Percentiles rank a stretch among this genome's conserved stretches.
Evolutionary conservation across 2,797 vertebrate species (phyloP).

Genomic region (Yasuhikotakia modesta): DNA sequence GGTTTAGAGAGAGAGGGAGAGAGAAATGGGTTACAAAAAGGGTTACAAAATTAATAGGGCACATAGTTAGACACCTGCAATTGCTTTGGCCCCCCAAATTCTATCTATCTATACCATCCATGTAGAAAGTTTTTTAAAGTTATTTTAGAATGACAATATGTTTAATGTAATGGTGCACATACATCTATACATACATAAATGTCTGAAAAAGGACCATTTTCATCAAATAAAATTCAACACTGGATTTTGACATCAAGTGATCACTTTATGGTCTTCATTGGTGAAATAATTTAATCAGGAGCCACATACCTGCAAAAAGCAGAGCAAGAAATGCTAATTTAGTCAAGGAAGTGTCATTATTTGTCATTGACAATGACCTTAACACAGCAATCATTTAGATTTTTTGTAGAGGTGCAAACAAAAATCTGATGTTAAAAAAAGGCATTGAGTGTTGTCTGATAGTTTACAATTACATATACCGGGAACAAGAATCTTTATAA

Average conservation of each 20-base stretch:
- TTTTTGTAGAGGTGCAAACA: background rate
- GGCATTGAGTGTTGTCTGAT: background rate
- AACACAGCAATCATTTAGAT: background rate
- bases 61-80: too few species aligned
- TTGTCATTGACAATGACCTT: background rate
- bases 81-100: too few species aligned
- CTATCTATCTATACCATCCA: too few species aligned
- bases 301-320: slow-evolving; percentile 23
- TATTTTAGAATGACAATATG: background rate
- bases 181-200: background rate
- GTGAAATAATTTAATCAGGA: slow-evolving; percentile 14
- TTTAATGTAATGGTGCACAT: slow-evolving; percentile 19
- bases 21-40: too few species aligned
- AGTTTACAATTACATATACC: background rate
- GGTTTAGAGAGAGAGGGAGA: too few species aligned
- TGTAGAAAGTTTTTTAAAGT: background rate
- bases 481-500: background rate
- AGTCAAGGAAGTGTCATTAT: background rate
- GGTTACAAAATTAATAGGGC: too few species aligned
- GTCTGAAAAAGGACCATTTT: background rate
- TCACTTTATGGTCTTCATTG: background rate
- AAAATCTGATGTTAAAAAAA: background rate
- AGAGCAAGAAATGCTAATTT: background rate
- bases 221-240: background rate
- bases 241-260: background rate